A percentile compares a stretch with the other conserved stretches of the same genome.
These are phyloP conservation scores for Hemithea aestivaria DNA, from an alignment of 2,888 invertebrate genomes.

Conservation along the genomic window DNA sequence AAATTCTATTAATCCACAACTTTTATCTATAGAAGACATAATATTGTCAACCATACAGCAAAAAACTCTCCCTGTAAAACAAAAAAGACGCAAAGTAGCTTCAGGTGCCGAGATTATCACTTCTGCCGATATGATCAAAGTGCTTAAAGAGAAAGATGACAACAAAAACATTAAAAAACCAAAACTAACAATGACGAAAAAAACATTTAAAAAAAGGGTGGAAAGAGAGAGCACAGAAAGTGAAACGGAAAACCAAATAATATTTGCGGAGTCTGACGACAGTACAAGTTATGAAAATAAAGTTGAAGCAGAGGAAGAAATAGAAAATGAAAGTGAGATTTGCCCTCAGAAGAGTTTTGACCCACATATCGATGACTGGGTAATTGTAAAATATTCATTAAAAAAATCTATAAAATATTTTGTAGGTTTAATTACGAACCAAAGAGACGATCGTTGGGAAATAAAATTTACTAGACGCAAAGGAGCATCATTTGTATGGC, in stretches of 20 bases:
- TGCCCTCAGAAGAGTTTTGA: no score
- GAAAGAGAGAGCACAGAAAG: slow-evolving; percentile 1
- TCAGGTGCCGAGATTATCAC: slow-evolving; percentile 18
- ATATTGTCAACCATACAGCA: slow-evolving; percentile 6
- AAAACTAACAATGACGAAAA: slow-evolving; percentile 3
- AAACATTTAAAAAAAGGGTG: not conserved
- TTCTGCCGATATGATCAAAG: slow-evolving; percentile 8
- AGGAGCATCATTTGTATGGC: slow-evolving; percentile 13
- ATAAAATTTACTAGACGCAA: slow-evolving; percentile 9
- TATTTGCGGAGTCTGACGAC: slow-evolving; percentile 5
- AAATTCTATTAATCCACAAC: no score
- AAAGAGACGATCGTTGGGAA: slow-evolving; percentile 1
- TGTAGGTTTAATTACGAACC: slow-evolving; percentile 1
- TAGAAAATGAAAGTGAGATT: slow-evolving; percentile 3
- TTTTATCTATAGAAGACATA: slow-evolving; percentile 3
- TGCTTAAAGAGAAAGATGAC: slow-evolving; percentile 4
- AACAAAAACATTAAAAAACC: slow-evolving; percentile 2
- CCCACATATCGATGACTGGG: slow-evolving; percentile 3
- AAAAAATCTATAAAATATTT: slow-evolving; percentile 5
- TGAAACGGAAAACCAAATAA: slow-evolving; percentile 1
- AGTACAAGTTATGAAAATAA: slow-evolving; percentile 2
- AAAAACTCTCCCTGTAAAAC: slow-evolving; percentile 12
- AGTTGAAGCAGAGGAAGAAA: slow-evolving; percentile 1
- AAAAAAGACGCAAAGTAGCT: slow-evolving; percentile 15
- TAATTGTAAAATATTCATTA: slow-evolving; percentile 6